phyloP scores from a whole-genome alignment of 2,888 invertebrate genomes.

The Ophioninae sp. region DNA sequence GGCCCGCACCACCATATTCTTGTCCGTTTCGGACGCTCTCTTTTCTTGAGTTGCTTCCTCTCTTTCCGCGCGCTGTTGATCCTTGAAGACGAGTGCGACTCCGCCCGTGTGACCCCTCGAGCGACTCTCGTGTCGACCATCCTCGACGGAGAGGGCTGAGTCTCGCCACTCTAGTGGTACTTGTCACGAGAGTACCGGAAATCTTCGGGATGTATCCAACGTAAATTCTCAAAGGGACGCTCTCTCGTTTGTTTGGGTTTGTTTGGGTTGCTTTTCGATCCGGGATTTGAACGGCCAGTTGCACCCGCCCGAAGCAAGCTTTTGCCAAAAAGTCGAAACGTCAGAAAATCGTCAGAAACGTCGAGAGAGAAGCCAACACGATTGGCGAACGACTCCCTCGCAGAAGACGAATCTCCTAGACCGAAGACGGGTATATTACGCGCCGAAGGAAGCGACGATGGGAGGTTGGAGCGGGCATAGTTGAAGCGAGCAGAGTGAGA shows the following conservation, averaged over 20 bases:
- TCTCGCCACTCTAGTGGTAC: constrained; percentile 47
- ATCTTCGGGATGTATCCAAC: constrained; percentile 30
- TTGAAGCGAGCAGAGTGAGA: constrained; percentile 43
- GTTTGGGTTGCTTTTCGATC: neutral
- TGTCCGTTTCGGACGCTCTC: constrained; percentile 15
- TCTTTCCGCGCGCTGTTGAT: constrained; percentile 35
- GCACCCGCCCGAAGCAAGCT: too few species aligned
- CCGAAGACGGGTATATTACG: constrained; percentile 37
- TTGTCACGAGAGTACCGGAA: constrained; percentile 42
- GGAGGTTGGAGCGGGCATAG: constrained; percentile 54
- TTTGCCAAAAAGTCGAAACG: too few species aligned
- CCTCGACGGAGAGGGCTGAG: too few species aligned
- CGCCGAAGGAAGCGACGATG: constrained; percentile 59
- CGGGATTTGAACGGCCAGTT: too few species aligned
- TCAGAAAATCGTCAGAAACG: too few species aligned
- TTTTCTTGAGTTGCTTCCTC: constrained; percentile 19
- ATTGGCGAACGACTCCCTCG: too few species aligned
- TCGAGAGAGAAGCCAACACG: too few species aligned
- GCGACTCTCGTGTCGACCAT: constrained; percentile 18
- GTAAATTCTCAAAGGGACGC: constrained; percentile 22
- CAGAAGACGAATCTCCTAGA: too few species aligned
- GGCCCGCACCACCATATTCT: constrained; percentile 60
- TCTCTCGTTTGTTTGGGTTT: constrained; percentile 21
- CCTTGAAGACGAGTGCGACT: constrained; percentile 49
- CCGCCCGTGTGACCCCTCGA: constrained; percentile 24